phyloP scores from a whole-genome alignment of 2,888 invertebrate genomes.

The Thereva unica region DNA sequence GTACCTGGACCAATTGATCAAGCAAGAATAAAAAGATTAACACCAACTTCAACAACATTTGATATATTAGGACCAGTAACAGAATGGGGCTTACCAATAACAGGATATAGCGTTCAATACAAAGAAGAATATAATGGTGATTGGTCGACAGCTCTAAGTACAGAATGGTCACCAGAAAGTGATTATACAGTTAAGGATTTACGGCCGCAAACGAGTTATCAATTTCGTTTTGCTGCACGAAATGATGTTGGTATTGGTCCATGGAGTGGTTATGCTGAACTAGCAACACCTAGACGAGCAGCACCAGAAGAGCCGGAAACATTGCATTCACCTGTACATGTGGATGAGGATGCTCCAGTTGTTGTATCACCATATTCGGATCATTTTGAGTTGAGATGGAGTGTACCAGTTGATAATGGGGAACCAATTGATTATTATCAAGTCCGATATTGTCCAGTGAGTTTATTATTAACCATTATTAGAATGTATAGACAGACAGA shows the following conservation, averaged over 20 bases:
- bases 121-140: slow-evolving; percentile 68
- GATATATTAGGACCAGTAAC: slow-evolving; percentile 74
- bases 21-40: slow-evolving; percentile 70
- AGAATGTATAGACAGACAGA: too few relatives aligned
- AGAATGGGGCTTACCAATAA: slow-evolving; percentile 75
- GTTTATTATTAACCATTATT: slow-evolving; percentile 43
- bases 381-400: slow-evolving; percentile 82
- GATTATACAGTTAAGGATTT: slow-evolving; percentile 81
- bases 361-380: slow-evolving; percentile 71
- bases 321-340: slow-evolving; percentile 59
- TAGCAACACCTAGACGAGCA: slow-evolving; percentile 77
- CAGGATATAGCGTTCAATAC: slow-evolving; percentile 75
- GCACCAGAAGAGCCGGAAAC: slow-evolving; percentile 75
- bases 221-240: slow-evolving; percentile 80
- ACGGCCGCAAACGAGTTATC: slow-evolving; percentile 75
- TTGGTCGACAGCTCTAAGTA: slow-evolving; percentile 72
- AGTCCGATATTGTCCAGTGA: slow-evolving; percentile 79
- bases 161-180: slow-evolving; percentile 79
- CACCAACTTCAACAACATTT: slow-evolving; percentile 84
- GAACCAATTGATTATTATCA: slow-evolving; percentile 84
- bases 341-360: slow-evolving; percentile 59
- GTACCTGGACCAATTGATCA: slow-evolving; percentile 69
- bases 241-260: slow-evolving; percentile 82
- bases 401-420: slow-evolving; percentile 85
- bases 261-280: slow-evolving; percentile 69